Percentiles rank a stretch among this genome's conserved stretches.
Conservation (phyloP, 2,888 invertebrate species). For the Xestia ashworthii region DNA sequence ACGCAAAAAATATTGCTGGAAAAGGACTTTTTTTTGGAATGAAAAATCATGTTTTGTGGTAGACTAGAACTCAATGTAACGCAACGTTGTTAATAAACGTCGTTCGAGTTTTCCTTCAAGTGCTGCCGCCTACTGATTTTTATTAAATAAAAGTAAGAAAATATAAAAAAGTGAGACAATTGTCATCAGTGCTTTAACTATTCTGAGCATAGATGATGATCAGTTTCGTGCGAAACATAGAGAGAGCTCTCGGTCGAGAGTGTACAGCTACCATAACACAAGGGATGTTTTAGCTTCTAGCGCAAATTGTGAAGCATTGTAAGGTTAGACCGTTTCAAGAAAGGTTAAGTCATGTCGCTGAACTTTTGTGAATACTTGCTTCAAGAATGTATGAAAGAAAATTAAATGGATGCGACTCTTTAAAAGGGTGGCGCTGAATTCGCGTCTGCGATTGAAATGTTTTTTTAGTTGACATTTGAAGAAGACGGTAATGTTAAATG, state of each 20-base stretch:
- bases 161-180: too few species aligned
- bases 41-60: too few species aligned
- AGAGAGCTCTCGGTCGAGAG: neutral
- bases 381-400: slow-evolving; percentile 37
- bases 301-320: slow-evolving; percentile 38
- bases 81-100: too few species aligned
- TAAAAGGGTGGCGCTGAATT: slow-evolving; percentile 7
- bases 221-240: neutral
- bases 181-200: too few species aligned
- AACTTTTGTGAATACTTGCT: slow-evolving; percentile 56
- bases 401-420: slow-evolving; percentile 34
- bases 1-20: too few species aligned
- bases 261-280: neutral
- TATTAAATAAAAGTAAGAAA: too few species aligned
- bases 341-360: slow-evolving; percentile 63
- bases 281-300: slow-evolving; percentile 22
- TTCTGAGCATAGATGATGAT: too few species aligned
- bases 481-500: neutral
- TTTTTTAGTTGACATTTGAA: slow-evolving; percentile 9
- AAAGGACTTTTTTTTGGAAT: too few species aligned
- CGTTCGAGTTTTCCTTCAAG: too few species aligned
- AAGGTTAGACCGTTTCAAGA: slow-evolving; percentile 29
- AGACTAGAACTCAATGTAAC: too few species aligned
- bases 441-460: slow-evolving; percentile 22
- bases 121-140: too few species aligned